Evolutionary conservation across 2,888 invertebrate species (phyloP).

Genomic region (Lobophora halterata): DNA sequence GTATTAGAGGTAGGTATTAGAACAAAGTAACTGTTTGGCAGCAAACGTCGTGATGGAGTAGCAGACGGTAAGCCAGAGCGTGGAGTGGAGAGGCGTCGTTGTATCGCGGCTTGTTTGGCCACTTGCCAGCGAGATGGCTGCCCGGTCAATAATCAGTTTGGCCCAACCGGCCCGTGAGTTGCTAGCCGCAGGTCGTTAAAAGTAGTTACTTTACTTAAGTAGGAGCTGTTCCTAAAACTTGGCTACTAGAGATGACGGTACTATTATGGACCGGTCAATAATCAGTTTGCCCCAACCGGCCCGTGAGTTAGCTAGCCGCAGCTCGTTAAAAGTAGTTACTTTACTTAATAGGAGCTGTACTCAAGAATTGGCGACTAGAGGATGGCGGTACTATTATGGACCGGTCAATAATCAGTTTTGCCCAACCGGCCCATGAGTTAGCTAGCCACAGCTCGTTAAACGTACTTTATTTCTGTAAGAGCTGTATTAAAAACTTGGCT

Average conservation of each 20-base stretch:
- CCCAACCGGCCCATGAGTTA: slow-evolving; percentile 3
- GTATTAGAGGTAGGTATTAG: too few species aligned
- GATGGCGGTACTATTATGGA: too few species aligned
- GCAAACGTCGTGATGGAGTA: not conserved
- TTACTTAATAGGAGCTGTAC: too few species aligned
- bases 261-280: slow-evolving; percentile 20
- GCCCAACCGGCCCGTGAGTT: slow-evolving; percentile 4
- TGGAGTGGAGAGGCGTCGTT: slow-evolving; percentile 19
- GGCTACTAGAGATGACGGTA: too few species aligned
- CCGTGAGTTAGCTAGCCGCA: slow-evolving; percentile 4
- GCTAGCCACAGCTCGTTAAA: slow-evolving; percentile 16
- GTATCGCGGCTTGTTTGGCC: slow-evolving; percentile 22
- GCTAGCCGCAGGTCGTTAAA: slow-evolving; percentile 15
- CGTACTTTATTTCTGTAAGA: not conserved
- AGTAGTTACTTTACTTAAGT: not conserved
- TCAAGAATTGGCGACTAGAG: too few species aligned
- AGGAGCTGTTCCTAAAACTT: slow-evolving; percentile 1
- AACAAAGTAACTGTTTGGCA: too few species aligned
- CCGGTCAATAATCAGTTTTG: slow-evolving; percentile 19
- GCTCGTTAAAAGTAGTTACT: slow-evolving; percentile 13
- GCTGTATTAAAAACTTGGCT: not conserved
- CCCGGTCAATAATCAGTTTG: slow-evolving; percentile 18
- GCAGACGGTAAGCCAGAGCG: slow-evolving; percentile 3
- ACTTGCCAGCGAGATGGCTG: slow-evolving; percentile 12
- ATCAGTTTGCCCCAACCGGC: slow-evolving; percentile 10